These are phyloP conservation scores for Eulimnadia texana DNA, from an alignment of 1,140 invertebrate genomes.

Conservation along the genomic window DNA sequence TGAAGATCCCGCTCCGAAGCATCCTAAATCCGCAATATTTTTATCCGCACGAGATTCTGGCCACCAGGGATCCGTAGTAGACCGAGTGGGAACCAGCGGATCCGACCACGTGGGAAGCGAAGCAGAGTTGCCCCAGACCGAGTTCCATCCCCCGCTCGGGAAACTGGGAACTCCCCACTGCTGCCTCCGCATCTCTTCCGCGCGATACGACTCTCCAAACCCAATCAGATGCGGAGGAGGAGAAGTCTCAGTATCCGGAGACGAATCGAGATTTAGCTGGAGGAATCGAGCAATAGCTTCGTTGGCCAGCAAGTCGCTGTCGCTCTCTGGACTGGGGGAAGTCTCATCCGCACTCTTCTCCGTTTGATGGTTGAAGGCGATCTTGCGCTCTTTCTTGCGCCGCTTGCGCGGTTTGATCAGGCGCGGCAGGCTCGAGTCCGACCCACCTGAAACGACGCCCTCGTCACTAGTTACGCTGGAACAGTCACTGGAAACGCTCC, in stretches of 20 bases:
- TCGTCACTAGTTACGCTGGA: constrained; percentile 58
- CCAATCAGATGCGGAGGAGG: neutral
- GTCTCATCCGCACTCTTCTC: neutral
- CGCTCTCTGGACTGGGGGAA: neutral
- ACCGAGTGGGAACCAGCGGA: neutral
- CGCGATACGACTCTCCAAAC: too few species aligned
- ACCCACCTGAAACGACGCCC: constrained; percentile 37
- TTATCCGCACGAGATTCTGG: neutral
- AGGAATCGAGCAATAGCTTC: neutral
- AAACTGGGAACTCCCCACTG: neutral
- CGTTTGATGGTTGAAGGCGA: constrained; percentile 18
- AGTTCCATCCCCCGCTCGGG: neutral
- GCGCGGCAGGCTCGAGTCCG: constrained; percentile 59
- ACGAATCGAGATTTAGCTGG: neutral
- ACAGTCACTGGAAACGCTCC: constrained; percentile 31
- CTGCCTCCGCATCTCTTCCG: neutral
- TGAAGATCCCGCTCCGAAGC: neutral
- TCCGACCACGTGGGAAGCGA: neutral
- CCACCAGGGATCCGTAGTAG: neutral
- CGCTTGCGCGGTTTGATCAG: constrained; percentile 78
- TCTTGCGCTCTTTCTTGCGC: constrained; percentile 56
- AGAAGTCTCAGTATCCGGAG: neutral
- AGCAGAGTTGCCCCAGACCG: neutral
- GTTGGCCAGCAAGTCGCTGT: neutral
- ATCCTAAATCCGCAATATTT: neutral